Evolutionary conservation across 1,140 invertebrate species (phyloP).

Genomic region (Lanistes nyassanus): DNA sequence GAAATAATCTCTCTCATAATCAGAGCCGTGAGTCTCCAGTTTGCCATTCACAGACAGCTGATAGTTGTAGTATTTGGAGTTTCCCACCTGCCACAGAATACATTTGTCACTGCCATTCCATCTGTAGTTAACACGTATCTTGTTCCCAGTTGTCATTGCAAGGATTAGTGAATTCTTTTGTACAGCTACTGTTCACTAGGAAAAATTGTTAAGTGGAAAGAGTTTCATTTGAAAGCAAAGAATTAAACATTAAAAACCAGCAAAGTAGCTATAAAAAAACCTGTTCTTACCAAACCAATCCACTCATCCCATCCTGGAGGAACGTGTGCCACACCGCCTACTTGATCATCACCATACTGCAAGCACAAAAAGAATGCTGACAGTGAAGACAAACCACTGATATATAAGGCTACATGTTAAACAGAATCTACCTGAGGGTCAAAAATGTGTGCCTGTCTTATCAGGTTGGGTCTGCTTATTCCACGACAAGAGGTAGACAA

Average conservation of each 20-base stretch:
- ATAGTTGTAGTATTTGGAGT: conserved; percentile 88
- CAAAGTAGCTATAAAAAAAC: not conserved
- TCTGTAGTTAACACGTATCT: no score
- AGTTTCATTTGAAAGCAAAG: no score
- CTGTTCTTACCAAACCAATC: conserved; percentile 54
- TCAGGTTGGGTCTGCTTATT: no score
- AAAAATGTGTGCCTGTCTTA: no score
- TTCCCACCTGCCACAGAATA: conserved; percentile 49
- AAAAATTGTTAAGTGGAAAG: not conserved
- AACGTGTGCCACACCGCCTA: conserved; percentile 73
- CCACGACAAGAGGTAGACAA: no score
- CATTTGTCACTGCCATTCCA: not conserved
- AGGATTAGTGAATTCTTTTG: no score
- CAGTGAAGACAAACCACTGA: no score
- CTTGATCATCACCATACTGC: conserved; percentile 48
- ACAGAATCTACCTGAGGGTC: no score
- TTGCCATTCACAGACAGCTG: conserved; percentile 84
- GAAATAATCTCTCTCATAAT: conserved; percentile 78
- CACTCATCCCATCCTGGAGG: conserved; percentile 81
- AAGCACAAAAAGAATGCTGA: no score
- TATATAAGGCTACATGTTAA: no score
- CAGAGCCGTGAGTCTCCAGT: conserved; percentile 68
- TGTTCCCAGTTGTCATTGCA: no score
- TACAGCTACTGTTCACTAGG: no score
- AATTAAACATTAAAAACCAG: conserved; percentile 1